phyloP scores from a whole-genome alignment of 2,797 vertebrate genomes.

The Dendrocincla tyrannina region DNA sequence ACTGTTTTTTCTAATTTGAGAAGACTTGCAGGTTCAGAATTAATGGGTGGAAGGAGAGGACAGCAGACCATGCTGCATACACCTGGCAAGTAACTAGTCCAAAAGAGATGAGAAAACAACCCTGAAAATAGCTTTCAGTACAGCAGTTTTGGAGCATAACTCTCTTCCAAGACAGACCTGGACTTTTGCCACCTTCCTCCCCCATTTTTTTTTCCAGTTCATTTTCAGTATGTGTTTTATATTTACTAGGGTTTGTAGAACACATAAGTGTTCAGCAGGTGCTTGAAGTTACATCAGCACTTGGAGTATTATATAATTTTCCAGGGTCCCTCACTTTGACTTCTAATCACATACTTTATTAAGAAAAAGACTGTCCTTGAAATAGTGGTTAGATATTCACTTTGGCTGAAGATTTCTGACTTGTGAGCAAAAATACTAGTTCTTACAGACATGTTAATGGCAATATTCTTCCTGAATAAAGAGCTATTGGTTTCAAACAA shows the following conservation, averaged over 20 bases:
- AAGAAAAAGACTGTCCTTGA: conserved; percentile 35
- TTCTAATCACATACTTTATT: neutral
- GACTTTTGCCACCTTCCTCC: neutral
- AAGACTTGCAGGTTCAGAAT: neutral
- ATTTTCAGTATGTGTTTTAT: neutral
- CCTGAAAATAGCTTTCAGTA: neutral
- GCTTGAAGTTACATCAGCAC: neutral
- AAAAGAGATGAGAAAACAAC: neutral
- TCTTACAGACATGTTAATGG: neutral
- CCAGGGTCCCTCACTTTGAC: neutral
- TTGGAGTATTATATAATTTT: neutral
- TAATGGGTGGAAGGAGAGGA: neutral
- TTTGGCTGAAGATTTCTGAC: conserved; percentile 46
- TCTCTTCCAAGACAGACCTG: neutral
- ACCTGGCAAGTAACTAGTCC: neutral
- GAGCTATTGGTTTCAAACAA: neutral
- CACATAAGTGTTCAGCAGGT: neutral
- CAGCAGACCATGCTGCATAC: neutral
- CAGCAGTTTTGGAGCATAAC: neutral
- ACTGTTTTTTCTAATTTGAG: neutral
- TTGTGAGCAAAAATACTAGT: neutral
- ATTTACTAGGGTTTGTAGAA: neutral
- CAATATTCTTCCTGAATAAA: conserved; percentile 15
- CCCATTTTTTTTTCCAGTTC: neutral
- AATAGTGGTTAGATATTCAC: conserved; percentile 64